These are phyloP conservation scores for Pagetopsis macropterus DNA, from an alignment of 2,797 vertebrate genomes.

Conservation along the genomic window DNA sequence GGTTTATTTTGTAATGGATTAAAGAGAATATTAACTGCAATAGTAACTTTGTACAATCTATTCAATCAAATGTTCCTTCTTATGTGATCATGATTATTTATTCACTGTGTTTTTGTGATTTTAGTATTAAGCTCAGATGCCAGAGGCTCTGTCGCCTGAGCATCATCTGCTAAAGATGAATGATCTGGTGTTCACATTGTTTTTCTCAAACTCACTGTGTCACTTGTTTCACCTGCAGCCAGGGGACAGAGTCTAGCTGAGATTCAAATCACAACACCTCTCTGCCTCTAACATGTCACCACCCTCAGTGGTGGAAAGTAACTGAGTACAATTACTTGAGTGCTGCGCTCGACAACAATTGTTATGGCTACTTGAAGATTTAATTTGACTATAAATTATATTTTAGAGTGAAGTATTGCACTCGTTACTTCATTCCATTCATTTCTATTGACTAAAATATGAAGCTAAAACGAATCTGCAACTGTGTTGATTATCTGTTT, in stretches of 20 bases:
- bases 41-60: too few species aligned
- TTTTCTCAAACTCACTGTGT: slow-evolving; percentile 29
- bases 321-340: not conserved
- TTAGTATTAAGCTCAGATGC: slow-evolving; percentile 1
- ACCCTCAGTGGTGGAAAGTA: not conserved
- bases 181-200: slow-evolving; percentile 40
- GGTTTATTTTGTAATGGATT: not conserved
- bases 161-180: slow-evolving; percentile 14
- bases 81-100: not conserved
- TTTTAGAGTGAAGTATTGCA: not conserved
- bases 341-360: not conserved
- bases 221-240: slow-evolving; percentile 41
- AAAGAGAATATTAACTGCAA: not conserved
- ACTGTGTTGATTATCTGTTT: not conserved
- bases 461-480: not conserved
- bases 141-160: slow-evolving; percentile 33
- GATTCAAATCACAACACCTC: slow-evolving; percentile 63
- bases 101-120: not conserved
- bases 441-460: not conserved
- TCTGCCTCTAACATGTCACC: slow-evolving; percentile 1
- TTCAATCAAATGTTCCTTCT: not conserved
- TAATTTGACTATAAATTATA: not conserved
- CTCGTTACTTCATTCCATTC: not conserved
- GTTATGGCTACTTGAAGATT: not conserved
- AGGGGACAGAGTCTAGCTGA: slow-evolving; percentile 21